These are phyloP conservation scores for Pteruthius melanotis DNA, from an alignment of 2,113 vertebrate genomes.

Conservation along the genomic window DNA sequence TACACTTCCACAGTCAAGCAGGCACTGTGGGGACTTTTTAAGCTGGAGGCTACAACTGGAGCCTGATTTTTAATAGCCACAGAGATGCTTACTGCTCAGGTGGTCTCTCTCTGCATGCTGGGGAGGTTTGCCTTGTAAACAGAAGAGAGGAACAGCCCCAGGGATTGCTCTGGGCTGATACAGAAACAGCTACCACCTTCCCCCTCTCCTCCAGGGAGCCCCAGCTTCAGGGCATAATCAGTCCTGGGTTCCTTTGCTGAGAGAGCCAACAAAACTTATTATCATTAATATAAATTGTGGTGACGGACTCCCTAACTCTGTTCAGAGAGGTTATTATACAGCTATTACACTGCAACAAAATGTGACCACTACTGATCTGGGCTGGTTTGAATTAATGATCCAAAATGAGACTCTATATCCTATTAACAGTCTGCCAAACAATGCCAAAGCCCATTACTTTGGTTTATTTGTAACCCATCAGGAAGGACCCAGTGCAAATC, in stretches of 20 bases:
- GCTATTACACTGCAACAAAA: constrained; percentile 24
- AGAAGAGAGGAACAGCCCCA: background rate
- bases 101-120: background rate
- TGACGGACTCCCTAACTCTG: constrained; percentile 13
- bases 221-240: background rate
- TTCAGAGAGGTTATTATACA: constrained; percentile 12
- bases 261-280: background rate
- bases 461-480: constrained; percentile 21
- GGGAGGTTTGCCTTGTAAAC: background rate
- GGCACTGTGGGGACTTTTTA: background rate
- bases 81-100: background rate
- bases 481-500: constrained; percentile 16
- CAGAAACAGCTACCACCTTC: background rate
- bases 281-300: constrained; percentile 25
- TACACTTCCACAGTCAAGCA: background rate
- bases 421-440: constrained; percentile 30
- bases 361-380: constrained; percentile 4
- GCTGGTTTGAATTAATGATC: constrained; percentile 45
- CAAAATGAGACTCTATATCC: constrained; percentile 27
- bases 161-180: background rate
- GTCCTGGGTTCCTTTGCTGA: background rate
- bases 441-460: constrained; percentile 22
- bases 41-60: constrained; percentile 7
- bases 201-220: background rate
- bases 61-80: background rate